Evolutionary conservation across 64 coral and sea anemone species (phyloP), one percentile per base, ranked within the genome.

Genomic region (Astreopora myriophthalma): DNA sequence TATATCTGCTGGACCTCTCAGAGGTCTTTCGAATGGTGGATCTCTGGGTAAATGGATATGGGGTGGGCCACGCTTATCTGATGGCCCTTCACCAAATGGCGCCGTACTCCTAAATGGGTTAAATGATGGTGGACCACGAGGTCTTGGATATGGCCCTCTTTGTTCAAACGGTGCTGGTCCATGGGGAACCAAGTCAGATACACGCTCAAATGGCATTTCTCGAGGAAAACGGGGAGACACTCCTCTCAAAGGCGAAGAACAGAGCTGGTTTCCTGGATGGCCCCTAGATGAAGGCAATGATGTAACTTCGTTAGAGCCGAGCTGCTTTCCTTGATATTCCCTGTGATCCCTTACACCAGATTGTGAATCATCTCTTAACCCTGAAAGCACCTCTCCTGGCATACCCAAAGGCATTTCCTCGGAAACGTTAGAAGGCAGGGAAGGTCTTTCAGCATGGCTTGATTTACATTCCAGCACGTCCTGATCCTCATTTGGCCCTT

Each of bases 41-140:
- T 52, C 90, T 74, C 70, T 44, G 6, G 90, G 70, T 42, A 46
- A 85, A 22, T 34, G 90, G 20, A 73, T 7, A 37, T 37, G 70
- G 14, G 70, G 70, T 7, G 70, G 70, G 19, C 70, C 70, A 36
- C 10, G 70, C 70, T 36, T 13, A 73, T 34, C 29, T 37, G 70
- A 2, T 35, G 70, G 34, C 34, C 70, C 31, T 22, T 73, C 70
- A 37, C 3, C 34, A 73, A 73, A 73, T 38, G 70, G 34, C 16
- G 17, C 12, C 5, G 31, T 81, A 36, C 33, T 29, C 4, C 79
- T 83, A 31, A 19, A 35, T 57, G 64, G 79, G 19, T 83, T 29
- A 58, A 83, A 83, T 1, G 58, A 83, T 1, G 58, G 33, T 24
- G 79, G 55, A 83, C 55, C 79, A 83, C 22, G 58, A 25, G 52